phyloP scores from a whole-genome alignment of 2,797 vertebrate species.

The Poecilia wingei region DNA sequence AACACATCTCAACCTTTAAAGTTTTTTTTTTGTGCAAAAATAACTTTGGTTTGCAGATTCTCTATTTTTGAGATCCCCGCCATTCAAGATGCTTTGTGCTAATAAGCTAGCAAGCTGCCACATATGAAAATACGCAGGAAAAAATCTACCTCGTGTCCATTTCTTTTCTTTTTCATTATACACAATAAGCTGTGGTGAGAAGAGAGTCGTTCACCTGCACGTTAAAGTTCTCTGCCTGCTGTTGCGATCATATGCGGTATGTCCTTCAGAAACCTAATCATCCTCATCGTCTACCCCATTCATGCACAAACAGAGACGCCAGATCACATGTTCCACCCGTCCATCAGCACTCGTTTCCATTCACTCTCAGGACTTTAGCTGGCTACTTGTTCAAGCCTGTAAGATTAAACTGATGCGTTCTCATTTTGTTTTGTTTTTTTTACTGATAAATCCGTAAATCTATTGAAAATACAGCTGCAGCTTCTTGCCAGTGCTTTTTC shows the following conservation, averaged over 20 bases:
- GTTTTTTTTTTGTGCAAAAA: neutral
- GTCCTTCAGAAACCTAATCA: slow-evolving; percentile 76
- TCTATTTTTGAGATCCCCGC: neutral
- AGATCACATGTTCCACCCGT: slow-evolving; percentile 62
- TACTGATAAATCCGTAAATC: neutral
- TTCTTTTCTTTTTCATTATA: neutral
- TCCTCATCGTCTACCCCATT: slow-evolving; percentile 64
- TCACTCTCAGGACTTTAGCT: slow-evolving; percentile 29
- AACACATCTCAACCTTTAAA: neutral
- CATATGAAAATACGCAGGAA: neutral
- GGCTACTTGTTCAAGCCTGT: neutral
- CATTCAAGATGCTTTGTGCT: too few species aligned
- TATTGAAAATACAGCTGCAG: neutral
- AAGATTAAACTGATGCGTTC: neutral
- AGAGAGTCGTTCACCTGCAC: neutral
- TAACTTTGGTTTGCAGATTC: neutral
- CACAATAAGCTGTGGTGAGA: neutral
- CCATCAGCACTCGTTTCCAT: slow-evolving; percentile 47
- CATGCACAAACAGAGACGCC: slow-evolving; percentile 57
- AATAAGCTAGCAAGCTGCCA: neutral
- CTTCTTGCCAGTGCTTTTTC: neutral
- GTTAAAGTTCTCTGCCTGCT: slow-evolving; percentile 33
- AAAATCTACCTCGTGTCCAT: neutral
- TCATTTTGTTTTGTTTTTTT: neutral
- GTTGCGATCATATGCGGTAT: slow-evolving; percentile 73